Conservation (phyloP, 92 coral and sea anemone genomes). For the Zoanthus sansibaricus region DNA sequence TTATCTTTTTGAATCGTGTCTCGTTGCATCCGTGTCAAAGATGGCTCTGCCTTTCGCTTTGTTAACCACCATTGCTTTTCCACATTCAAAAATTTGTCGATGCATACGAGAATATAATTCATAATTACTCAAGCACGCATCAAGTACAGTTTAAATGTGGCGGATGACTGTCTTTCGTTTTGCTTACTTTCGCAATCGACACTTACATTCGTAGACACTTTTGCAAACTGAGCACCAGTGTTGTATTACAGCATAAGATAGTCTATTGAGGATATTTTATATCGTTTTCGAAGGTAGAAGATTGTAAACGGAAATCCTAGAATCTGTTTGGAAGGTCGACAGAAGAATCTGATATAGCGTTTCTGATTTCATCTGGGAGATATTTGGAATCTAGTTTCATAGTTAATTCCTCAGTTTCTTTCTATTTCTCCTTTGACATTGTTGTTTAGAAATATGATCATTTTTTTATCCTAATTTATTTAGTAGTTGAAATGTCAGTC, state of each 20-base stretch:
- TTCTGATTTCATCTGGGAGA: constrained; percentile 45
- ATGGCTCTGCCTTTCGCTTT: not conserved
- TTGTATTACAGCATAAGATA: constrained; percentile 46
- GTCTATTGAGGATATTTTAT: constrained; percentile 45
- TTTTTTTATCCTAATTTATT: not conserved
- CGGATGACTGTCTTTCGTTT: not conserved
- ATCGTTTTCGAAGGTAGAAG: constrained; percentile 45
- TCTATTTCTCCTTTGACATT: not conserved
- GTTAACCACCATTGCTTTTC: not conserved
- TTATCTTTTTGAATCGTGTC: constrained; percentile 15
- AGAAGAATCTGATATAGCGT: constrained; percentile 51
- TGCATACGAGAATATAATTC: not conserved
- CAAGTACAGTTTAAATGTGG: not conserved
- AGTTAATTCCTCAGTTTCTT: constrained; percentile 13
- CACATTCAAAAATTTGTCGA: constrained; percentile 7
- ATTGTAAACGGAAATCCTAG: constrained; percentile 55
- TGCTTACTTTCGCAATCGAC: not conserved
- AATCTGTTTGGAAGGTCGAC: constrained; percentile 55
- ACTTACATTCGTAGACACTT: constrained; percentile 41
- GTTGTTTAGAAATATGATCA: not conserved
- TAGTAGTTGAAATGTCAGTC: constrained; percentile 2
- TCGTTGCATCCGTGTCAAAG: not conserved
- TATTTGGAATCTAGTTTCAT: constrained; percentile 49
- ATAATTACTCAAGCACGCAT: not conserved
- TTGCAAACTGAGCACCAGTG: constrained; percentile 34